A percentile compares a stretch with the other conserved stretches of the same genome.
Conservation (phyloP, 30 jellyfish, hydroid and myxozoan genomes). For the Sanderia malayensis region DNA sequence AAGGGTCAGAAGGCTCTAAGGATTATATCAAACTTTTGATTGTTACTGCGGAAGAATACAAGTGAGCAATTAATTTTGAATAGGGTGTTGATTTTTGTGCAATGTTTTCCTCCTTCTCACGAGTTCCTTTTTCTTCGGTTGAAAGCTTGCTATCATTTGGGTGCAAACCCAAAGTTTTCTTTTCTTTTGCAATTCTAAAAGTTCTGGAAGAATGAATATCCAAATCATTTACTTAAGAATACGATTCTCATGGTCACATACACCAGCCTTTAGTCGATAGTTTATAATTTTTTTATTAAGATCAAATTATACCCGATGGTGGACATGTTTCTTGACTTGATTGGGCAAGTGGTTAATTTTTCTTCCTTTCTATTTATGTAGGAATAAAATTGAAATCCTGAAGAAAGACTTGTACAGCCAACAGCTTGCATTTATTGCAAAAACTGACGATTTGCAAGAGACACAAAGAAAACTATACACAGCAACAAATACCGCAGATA, state of each 20-base stretch:
- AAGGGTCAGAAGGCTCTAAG: slow-evolving; percentile 15
- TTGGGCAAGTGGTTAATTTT: too few relatives aligned
- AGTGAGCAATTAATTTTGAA: too few relatives aligned
- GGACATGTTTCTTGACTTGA: too few relatives aligned
- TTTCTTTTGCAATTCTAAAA: too few relatives aligned
- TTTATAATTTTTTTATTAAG: too few relatives aligned
- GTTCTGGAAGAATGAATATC: too few relatives aligned
- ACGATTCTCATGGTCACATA: too few relatives aligned
- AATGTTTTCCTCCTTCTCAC: background rate
- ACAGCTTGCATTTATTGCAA: slow-evolving; percentile 38
- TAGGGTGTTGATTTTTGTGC: too few relatives aligned
- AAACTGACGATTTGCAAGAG: slow-evolving; percentile 47
- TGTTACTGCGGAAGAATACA: slow-evolving; percentile 43
- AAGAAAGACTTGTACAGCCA: slow-evolving; percentile 18
- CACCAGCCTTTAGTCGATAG: too few relatives aligned
- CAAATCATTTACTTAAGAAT: too few relatives aligned
- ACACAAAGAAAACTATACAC: slow-evolving; percentile 58
- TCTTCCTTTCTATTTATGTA: background rate
- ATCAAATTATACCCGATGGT: too few relatives aligned
- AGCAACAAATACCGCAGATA: slow-evolving; percentile 38
- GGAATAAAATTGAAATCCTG: slow-evolving; percentile 29
- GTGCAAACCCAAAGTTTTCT: too few relatives aligned
- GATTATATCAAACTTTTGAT: slow-evolving; percentile 26
- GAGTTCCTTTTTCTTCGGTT: background rate
- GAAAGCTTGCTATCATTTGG: background rate